phyloP scores from a whole-genome alignment of 92 coral and sea anemone species.

The Epizoanthus stellaris region DNA sequence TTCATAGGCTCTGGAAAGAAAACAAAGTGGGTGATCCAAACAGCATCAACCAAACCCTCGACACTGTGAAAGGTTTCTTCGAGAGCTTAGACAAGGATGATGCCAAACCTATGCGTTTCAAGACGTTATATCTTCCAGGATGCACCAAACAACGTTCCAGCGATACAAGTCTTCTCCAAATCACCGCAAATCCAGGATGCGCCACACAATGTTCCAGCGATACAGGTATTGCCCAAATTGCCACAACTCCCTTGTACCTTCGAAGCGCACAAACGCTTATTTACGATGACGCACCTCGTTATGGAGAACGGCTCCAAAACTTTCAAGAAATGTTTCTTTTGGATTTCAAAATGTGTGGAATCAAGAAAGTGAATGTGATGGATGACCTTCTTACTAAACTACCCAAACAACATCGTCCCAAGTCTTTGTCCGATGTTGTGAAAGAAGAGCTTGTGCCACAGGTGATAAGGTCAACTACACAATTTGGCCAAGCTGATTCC shows the following conservation, averaged over 20 bases:
- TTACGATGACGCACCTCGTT: constrained; percentile 67
- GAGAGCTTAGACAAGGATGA: constrained; percentile 37
- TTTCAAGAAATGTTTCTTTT: constrained; percentile 56
- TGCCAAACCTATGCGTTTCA: not conserved
- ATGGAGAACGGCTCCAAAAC: constrained; percentile 42
- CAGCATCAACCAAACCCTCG: constrained; percentile 28
- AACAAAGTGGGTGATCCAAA: constrained; percentile 57
- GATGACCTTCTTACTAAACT: constrained; percentile 45
- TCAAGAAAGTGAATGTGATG: constrained; percentile 17
- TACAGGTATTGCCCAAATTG: too few species aligned
- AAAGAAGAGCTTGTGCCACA: constrained; percentile 49
- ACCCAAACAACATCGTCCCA: constrained; percentile 55
- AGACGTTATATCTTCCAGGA: constrained; percentile 13
- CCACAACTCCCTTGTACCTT: constrained; percentile 3
- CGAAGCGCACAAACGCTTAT: constrained; percentile 28
- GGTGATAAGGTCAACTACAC: not conserved
- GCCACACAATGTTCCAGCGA: not conserved
- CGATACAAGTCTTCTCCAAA: not conserved
- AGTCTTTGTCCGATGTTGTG: constrained; percentile 55
- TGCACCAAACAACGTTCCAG: not conserved
- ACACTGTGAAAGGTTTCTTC: constrained; percentile 69
- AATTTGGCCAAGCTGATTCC: constrained; percentile 28
- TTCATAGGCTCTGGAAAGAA: constrained; percentile 46
- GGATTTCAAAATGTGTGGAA: constrained; percentile 46
- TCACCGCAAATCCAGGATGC: not conserved